Percentiles rank a stretch among this genome's conserved stretches.
These are phyloP conservation scores for Spheniscus humboldti DNA, from an alignment of 2,797 vertebrate genomes.

Conservation along the genomic window DNA sequence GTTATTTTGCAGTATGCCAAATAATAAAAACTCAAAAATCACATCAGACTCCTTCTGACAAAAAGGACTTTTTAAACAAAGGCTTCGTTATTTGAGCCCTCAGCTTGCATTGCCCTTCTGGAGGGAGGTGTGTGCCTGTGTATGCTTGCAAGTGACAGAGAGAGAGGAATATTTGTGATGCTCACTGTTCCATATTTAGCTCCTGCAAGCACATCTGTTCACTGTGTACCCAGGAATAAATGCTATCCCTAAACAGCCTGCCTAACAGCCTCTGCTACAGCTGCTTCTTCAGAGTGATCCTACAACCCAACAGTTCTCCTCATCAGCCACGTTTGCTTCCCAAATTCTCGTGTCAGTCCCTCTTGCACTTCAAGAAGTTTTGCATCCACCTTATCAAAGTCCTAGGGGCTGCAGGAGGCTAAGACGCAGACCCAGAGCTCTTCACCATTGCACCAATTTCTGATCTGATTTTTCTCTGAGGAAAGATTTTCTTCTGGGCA, in stretches of 20 bases:
- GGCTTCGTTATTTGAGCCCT: background rate
- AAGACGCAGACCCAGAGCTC: background rate
- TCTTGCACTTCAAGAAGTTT: background rate
- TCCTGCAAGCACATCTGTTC: background rate
- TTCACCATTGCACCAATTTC: background rate
- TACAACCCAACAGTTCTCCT: background rate
- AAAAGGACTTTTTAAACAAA: background rate
- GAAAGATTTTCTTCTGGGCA: background rate
- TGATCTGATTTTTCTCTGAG: background rate
- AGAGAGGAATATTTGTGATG: background rate
- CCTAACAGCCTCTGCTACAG: background rate
- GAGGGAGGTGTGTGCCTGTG: background rate
- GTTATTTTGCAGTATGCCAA: background rate
- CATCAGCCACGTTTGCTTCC: background rate
- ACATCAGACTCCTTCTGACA: accelerated
- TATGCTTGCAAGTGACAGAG: background rate
- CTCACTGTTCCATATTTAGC: background rate
- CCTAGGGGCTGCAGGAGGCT: background rate
- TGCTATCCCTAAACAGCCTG: background rate
- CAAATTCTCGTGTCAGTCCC: background rate
- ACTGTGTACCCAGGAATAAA: background rate
- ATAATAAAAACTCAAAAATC: background rate
- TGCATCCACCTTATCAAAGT: background rate
- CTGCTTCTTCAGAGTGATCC: background rate
- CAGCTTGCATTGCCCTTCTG: background rate